Evolutionary conservation across 2,113 vertebrate species (phyloP).

Genomic region (Varanus salvator): DNA sequence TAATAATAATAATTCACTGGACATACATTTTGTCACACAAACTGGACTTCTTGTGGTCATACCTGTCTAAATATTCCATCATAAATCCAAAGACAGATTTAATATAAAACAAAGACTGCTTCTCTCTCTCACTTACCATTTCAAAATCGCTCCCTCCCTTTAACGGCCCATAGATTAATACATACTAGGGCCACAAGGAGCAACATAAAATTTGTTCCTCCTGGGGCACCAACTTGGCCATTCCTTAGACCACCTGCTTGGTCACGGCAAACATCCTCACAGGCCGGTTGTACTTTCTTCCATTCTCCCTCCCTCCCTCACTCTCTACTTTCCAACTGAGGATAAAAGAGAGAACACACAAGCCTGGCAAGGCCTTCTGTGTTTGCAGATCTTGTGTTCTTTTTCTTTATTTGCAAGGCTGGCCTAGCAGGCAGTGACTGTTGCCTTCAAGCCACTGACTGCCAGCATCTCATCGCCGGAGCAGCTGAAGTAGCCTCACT

Average conservation of each 20-base stretch:
- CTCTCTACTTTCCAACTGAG: background rate
- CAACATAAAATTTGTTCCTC: background rate
- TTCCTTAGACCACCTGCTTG: background rate
- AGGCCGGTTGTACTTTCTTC: background rate
- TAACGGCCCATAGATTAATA: background rate
- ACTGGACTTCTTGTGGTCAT: background rate
- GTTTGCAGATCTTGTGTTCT: background rate
- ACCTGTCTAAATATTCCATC: background rate
- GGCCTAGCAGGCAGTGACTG: constrained; percentile 9
- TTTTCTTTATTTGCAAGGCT: background rate
- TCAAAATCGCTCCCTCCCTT: background rate
- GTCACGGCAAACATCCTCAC: background rate
- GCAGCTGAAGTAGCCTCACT: background rate
- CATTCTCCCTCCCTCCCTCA: background rate
- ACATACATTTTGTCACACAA: constrained; percentile 8
- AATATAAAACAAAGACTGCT: background rate
- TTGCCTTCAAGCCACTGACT: background rate
- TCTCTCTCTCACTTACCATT: background rate
- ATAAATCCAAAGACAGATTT: constrained; percentile 18
- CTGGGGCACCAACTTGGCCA: background rate
- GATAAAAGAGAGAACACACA: background rate
- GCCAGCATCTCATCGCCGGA: background rate
- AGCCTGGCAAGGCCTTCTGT: background rate
- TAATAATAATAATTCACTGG: background rate
- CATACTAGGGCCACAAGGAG: background rate